A percentile compares a stretch with the other conserved stretches of the same genome.
Evolutionary conservation across 2,113 vertebrate species (phyloP).

Genomic region (Choloepus hoffmanni): DNA sequence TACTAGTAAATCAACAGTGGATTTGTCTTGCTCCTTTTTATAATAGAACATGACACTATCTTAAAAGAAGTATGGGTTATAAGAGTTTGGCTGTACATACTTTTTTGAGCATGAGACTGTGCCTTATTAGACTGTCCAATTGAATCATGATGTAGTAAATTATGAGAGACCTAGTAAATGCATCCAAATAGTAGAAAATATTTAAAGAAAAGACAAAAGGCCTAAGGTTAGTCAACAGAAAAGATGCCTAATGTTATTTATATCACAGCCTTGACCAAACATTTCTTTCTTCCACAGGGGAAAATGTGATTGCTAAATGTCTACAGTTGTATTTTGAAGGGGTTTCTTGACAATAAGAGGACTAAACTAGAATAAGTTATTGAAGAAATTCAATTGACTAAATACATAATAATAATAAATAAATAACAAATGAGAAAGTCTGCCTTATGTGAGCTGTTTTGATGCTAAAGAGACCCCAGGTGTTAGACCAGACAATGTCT

Average conservation of each 20-base stretch:
- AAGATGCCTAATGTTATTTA: constrained; percentile 13
- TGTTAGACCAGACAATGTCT: neutral
- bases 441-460: neutral
- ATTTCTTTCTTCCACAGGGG: neutral
- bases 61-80: neutral
- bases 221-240: constrained; percentile 37
- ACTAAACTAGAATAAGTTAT: constrained; percentile 39
- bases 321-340: constrained; percentile 11
- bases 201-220: constrained; percentile 24
- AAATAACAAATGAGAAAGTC: neutral
- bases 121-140: neutral
- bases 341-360: constrained; percentile 50
- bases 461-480: neutral
- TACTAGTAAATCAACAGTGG: neutral
- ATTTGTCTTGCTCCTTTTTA: constrained; percentile 20
- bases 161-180: neutral
- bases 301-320: constrained; percentile 35
- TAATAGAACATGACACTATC: neutral
- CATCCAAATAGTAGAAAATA: constrained; percentile 44
- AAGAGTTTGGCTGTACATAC: neutral
- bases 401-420: neutral
- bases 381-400: neutral
- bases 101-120: neutral
- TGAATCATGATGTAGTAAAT: constrained; percentile 17
- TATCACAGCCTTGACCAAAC: neutral